Conservation (phyloP, 2,797 vertebrate species). For the Falco naumanni region DNA sequence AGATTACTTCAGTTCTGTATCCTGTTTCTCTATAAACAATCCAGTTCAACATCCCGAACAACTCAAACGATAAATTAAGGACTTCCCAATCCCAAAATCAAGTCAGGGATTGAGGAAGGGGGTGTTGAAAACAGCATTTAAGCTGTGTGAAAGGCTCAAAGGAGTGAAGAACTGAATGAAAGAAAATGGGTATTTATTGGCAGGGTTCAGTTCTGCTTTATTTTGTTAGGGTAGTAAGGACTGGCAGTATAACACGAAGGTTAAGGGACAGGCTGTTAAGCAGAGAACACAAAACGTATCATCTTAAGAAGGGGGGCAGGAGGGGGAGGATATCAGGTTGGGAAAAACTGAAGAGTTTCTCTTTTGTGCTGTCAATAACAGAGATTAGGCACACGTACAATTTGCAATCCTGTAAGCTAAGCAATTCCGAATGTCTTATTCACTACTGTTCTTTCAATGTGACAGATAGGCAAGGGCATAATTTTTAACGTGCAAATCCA, state of each 20-base stretch:
- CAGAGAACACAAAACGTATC: background rate
- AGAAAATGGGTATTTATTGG: background rate
- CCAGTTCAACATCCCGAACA: background rate
- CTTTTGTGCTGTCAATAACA: background rate
- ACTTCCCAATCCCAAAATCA: background rate
- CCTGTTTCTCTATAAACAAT: background rate
- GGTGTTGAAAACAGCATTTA: background rate
- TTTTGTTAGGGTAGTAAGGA: background rate
- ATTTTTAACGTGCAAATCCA: conserved; percentile 30
- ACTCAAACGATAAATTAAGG: background rate
- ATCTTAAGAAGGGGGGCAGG: background rate
- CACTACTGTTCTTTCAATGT: background rate
- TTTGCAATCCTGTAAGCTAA: background rate
- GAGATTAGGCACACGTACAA: background rate
- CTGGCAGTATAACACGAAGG: background rate
- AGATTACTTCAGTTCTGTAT: background rate
- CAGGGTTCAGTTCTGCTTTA: background rate
- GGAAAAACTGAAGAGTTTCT: background rate
- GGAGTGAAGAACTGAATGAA: background rate
- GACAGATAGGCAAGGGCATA: background rate
- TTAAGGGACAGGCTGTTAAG: background rate
- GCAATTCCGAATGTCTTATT: background rate
- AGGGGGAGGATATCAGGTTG: background rate
- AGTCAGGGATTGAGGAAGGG: background rate
- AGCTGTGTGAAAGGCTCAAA: background rate